Conservation (phyloP, 2,797 vertebrate species). For the Characodon lateralis region DNA sequence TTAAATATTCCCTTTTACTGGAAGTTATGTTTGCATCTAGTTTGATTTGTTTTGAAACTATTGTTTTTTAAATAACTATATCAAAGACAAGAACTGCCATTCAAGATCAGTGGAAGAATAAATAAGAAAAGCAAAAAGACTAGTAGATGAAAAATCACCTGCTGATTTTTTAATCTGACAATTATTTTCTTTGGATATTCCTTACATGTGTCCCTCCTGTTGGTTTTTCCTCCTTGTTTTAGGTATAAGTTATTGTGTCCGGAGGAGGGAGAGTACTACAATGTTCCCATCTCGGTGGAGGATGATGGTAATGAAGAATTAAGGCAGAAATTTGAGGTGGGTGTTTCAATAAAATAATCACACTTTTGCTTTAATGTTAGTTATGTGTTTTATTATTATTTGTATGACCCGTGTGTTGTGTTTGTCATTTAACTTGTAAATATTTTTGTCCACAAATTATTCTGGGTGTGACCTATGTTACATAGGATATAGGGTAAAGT, state of each 20-base stretch:
- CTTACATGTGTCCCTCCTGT: background rate
- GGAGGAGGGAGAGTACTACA: constrained; percentile 98
- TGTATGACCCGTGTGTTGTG: background rate
- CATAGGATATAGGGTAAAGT: background rate
- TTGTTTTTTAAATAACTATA: constrained; percentile 9
- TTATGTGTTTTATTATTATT: background rate
- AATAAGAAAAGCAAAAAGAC: background rate
- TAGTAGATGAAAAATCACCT: background rate
- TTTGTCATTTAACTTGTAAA: background rate
- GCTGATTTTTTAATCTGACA: background rate
- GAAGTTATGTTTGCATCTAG: background rate
- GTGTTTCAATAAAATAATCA: constrained; percentile 26
- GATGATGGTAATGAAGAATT: constrained; percentile 91
- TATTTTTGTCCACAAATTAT: background rate
- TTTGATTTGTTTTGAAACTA: background rate
- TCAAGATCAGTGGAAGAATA: background rate
- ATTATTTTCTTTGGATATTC: background rate
- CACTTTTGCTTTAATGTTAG: background rate
- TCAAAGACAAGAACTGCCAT: background rate
- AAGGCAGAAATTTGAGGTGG: constrained; percentile 96
- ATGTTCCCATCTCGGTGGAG: constrained; percentile 94
- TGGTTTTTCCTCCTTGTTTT: constrained; percentile 3
- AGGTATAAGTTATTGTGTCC: constrained; percentile 97
- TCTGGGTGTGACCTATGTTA: background rate
- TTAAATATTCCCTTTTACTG: background rate